Evolutionary conservation across 2,888 invertebrate species (phyloP).

Genomic region (Carpatolechia fugitivella): DNA sequence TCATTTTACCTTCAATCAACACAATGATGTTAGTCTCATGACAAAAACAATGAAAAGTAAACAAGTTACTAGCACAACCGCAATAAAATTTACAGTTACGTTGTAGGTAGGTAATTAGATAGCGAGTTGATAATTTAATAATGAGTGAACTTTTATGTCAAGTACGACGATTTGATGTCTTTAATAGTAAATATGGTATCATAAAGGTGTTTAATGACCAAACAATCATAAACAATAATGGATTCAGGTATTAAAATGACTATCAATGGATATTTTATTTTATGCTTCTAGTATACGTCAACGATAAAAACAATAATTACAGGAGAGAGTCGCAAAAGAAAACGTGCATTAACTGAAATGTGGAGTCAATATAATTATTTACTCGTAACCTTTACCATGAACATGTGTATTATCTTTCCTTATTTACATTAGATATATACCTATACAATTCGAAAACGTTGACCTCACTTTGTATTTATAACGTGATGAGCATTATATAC

Average conservation of each 20-base stretch:
- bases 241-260: not conserved
- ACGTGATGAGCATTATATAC: too few species aligned
- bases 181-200: not conserved
- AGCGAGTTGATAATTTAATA: not conserved
- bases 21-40: not conserved
- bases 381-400: too few species aligned
- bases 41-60: not conserved
- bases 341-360: too few species aligned
- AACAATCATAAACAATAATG: not conserved
- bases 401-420: too few species aligned
- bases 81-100: not conserved
- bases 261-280: not conserved
- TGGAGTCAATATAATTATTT: too few species aligned
- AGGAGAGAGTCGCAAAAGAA: too few species aligned
- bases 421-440: too few species aligned
- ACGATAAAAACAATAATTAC: not conserved
- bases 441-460: too few species aligned
- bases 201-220: not conserved
- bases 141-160: not conserved
- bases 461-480: too few species aligned
- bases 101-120: not conserved
- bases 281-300: not conserved
- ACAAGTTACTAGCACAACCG: not conserved
- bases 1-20: not conserved
- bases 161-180: not conserved